These are phyloP conservation scores for Synergus japonicus DNA, from an alignment of 2,888 invertebrate species.

Conservation along the genomic window DNA sequence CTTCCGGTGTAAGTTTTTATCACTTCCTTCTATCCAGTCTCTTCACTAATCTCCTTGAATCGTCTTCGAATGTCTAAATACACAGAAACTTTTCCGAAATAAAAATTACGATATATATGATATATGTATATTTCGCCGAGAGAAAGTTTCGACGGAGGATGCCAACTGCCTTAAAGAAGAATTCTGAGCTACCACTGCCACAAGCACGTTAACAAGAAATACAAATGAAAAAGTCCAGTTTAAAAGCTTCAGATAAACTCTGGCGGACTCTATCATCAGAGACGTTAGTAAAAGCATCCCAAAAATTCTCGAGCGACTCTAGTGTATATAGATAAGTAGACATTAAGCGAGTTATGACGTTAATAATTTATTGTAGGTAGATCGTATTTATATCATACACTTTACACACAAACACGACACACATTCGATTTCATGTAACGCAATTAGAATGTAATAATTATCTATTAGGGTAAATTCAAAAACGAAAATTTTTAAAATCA, in stretches of 20 bases:
- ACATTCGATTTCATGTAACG: conserved; percentile 52
- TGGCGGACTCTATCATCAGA: conserved; percentile 32
- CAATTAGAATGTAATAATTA: conserved; percentile 26
- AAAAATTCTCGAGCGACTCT: conserved; percentile 53
- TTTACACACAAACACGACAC: conserved; percentile 22
- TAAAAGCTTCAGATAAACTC: conserved; percentile 1
- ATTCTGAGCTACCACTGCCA: conserved; percentile 72
- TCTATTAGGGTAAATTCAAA: not conserved
- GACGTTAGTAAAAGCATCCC: conserved; percentile 53
- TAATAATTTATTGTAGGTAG: conserved; percentile 74
- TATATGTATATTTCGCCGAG: conserved; percentile 16
- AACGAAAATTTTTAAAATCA: not conserved
- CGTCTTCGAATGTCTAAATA: conserved; percentile 30
- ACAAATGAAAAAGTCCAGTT: conserved; percentile 10
- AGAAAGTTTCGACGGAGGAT: conserved; percentile 54
- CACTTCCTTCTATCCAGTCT: conserved; percentile 17
- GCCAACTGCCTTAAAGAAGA: conserved; percentile 71
- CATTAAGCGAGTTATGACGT: conserved; percentile 57
- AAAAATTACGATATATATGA: conserved; percentile 6
- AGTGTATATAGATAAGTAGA: conserved; percentile 74
- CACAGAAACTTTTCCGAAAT: conserved; percentile 8
- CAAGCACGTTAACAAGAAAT: conserved; percentile 44
- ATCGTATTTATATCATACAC: conserved; percentile 64
- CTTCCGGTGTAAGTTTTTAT: not conserved
- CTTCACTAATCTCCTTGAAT: conserved; percentile 24